Base-by-base conservation (phyloP, 2,113 vertebrate genomes). In the Sphaerodactylus townsendi region DNA sequence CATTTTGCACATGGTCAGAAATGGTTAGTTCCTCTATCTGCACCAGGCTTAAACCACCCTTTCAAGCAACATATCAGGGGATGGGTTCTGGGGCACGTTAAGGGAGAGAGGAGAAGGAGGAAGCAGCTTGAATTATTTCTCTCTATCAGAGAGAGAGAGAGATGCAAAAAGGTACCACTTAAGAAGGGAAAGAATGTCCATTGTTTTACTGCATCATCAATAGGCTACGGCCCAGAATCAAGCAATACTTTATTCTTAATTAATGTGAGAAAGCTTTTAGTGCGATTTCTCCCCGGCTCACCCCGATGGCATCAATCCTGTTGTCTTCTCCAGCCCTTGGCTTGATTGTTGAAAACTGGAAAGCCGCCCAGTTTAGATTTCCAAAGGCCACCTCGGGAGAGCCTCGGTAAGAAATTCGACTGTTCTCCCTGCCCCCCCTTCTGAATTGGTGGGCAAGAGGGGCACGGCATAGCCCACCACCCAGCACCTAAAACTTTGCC, bases 201-300 rank as follows among this genome's bases (percentile, higher is more conserved):
- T 86, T 88, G 92, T 77, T 83, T 44, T 79, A 91, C 77, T 86
- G 85, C 86, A 85, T 56, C 85, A 79, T 64, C 80, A 79, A 83
- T 84, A 30, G 56, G 44, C 79, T 76, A 83, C 11, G 88, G 85
- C 59, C 44, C 81, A 39, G 53, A 56, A 64, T 74, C n/a, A 1
- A 80, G 85, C 82, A 83, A 90, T 59, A 90, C 46, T n/a, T 3
- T 68, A 77, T 79, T 86, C 82, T 62, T 77, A 73, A 81, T 79
- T 81, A 87, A 89, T 73, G 82, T 79, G 85, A 23, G 88, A 91
- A 90, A 92, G 74, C 85, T 87, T 56, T 73, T 79, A 76, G 73
- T 87, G 77, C 91, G 85, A 84, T 83, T 89, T 87, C 80, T 82
- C 85, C 87, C 86, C 74, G 70, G 64, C 83, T 78, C 85, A 82